Percentiles rank a stretch among this genome's conserved stretches.
phyloP scores from a whole-genome alignment of 2,797 vertebrate species.

The Phataginus tetradactyla region DNA sequence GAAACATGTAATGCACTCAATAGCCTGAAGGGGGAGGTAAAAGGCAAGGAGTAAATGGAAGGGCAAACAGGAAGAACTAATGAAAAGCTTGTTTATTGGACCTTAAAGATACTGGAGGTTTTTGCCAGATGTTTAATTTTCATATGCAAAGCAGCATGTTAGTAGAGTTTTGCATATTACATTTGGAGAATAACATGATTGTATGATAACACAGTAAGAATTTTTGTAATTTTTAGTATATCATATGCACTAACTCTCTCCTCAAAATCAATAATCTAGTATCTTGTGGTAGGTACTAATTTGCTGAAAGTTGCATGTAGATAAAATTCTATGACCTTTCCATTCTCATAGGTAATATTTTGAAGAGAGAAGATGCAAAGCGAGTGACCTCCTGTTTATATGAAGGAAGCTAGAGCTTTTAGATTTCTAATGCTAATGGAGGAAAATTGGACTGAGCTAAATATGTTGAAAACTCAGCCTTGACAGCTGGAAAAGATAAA shows the following conservation, averaged over 20 bases:
- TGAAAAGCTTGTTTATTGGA: not conserved
- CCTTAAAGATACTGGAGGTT: not conserved
- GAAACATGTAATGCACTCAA: not conserved
- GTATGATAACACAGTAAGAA: not conserved
- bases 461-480: constrained; percentile 53
- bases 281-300: not conserved
- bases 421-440: constrained; percentile 22
- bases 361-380: not conserved
- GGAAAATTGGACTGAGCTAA: not conserved
- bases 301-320: not conserved
- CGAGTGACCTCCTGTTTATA: not conserved
- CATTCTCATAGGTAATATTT: not conserved
- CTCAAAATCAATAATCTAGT: not conserved
- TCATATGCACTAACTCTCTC: not conserved
- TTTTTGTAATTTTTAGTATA: not conserved
- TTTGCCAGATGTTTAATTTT: not conserved
- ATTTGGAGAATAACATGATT: not conserved
- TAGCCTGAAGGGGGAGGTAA: rapidly evolving
- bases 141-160: not conserved
- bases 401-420: not conserved
- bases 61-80: not conserved
- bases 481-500: constrained; percentile 23
- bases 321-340: not conserved
- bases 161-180: not conserved
- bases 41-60: not conserved